Evolutionary conservation across 2,113 vertebrate genomes (phyloP), one percentile per base, ranked within the genome.

Genomic region (Butorides virescens): DNA sequence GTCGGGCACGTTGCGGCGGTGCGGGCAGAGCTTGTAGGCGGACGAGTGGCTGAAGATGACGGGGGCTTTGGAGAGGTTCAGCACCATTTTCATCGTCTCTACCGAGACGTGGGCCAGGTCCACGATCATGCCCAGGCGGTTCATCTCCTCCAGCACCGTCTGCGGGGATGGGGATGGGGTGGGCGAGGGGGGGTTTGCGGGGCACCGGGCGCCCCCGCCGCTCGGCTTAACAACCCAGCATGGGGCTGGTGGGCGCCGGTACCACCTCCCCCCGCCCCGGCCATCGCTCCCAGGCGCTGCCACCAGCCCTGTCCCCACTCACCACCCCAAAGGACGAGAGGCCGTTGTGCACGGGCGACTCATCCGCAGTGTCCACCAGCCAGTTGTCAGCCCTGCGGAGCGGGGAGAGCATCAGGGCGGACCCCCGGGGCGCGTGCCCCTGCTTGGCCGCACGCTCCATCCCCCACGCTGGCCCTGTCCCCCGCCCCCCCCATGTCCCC

Each of bases 1-100:
- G 0, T 99, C 99, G 0, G 99, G 99, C 25, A 99, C 99, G 0
- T 99, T 99, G 74, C 99, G 99, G 85, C 80, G 97, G 90, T 98
- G 95, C 0, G 0, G 19, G 89, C 99, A 99, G 72, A 99, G 0
- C 0, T 22, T 5, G 37, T 97, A 99, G 76, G 99, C 99, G 0
- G 99, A 99, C 0, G 99, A 99, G 96, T 99, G 99, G 94, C 99
- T 99, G 98, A 99, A 99, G 97, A 99, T 98, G 68, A 99, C 96
- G 0, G 99, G 99, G 3, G 99, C 99, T 56, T 47, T 30, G 56
- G 99, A 99, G 72, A 98, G 34, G 25, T 50, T 37, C 92, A 99
- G 91, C 8, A 96, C 98, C 0, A 96, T 96, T 50, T 97, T 98
- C 99, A 99, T 99, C 7, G 99, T 99, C 39, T 92, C 88, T 80